These are phyloP conservation scores for Dicentrarchus labrax DNA, from an alignment of 2,113 vertebrate genomes.

Conservation along the genomic window DNA sequence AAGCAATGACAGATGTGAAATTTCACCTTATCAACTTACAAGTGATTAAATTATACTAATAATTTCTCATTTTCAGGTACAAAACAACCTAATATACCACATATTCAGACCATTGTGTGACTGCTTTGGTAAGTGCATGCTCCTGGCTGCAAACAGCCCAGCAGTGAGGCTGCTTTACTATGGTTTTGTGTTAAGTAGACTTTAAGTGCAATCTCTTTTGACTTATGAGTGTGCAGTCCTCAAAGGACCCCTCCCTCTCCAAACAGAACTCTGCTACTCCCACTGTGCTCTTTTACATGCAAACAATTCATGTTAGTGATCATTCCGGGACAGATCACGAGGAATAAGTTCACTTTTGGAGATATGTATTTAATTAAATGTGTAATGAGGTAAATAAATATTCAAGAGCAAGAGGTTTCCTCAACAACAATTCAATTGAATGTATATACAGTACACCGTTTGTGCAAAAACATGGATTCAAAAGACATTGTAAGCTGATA, in stretches of 20 bases:
- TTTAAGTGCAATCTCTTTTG: constrained; percentile 6
- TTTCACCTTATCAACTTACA: not conserved
- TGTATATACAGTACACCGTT: constrained; percentile 70
- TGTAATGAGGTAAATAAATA: constrained; percentile 69
- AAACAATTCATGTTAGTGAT: not conserved
- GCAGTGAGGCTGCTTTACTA: not conserved
- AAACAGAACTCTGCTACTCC: not conserved
- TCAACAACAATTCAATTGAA: constrained; percentile 67
- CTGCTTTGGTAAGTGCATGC: not conserved
- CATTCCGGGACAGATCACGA: constrained; percentile 23
- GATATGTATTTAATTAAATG: constrained; percentile 67
- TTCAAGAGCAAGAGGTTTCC: constrained; percentile 51
- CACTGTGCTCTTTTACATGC: not conserved
- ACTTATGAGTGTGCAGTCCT: constrained; percentile 1
- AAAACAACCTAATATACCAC: not conserved
- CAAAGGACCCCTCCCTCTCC: not conserved
- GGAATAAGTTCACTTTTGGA: constrained; percentile 19
- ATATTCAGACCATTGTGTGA: not conserved
- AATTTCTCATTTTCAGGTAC: not conserved
- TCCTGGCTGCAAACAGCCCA: not conserved
- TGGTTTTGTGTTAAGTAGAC: not conserved
- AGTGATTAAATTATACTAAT: not conserved
- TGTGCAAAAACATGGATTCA: constrained; percentile 71
- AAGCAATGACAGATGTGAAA: not conserved
- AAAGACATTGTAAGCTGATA: constrained; percentile 71